These are phyloP conservation scores for Lepidostoma basale DNA, from an alignment of 1,140 invertebrate species.

Conservation along the genomic window DNA sequence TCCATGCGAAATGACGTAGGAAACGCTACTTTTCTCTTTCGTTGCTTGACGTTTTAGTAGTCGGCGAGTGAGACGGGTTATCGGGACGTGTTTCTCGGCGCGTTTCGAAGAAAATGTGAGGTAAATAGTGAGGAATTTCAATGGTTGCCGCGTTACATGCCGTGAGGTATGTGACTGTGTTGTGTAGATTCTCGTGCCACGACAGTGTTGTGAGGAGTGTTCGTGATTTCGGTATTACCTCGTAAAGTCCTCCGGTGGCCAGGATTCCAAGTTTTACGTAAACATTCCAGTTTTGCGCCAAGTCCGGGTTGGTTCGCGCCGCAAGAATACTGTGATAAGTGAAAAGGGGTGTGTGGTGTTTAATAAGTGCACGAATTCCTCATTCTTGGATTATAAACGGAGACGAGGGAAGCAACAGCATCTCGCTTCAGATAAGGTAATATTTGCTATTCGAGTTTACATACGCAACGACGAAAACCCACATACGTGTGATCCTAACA, in stretches of 20 bases:
- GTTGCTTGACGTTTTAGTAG: not conserved
- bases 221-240: too few relatives aligned
- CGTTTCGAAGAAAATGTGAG: constrained; percentile 6
- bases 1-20: constrained; percentile 2
- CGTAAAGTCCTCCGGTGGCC: too few relatives aligned
- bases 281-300: constrained; percentile 1
- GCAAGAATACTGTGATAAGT: constrained; percentile 18
- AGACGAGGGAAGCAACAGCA: not conserved
- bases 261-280: not conserved
- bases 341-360: not conserved
- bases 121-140: constrained; percentile 32
- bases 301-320: not conserved
- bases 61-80: not conserved
- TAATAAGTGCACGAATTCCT: not conserved
- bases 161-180: constrained; percentile 26
- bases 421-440: constrained; percentile 7
- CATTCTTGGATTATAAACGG: constrained; percentile 12
- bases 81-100: constrained; percentile 1
- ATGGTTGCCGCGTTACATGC: constrained; percentile 22
- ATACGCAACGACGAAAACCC: too few relatives aligned
- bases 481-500: too few relatives aligned
- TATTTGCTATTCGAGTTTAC: too few relatives aligned
- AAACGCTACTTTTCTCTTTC: not conserved
- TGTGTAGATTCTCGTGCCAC: constrained; percentile 25
- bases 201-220: constrained; percentile 12